Percentiles rank a stretch among this genome's conserved stretches.
These are phyloP conservation scores for Proctacanthus coquilletti DNA, from an alignment of 1,140 invertebrate species.

Conservation along the genomic window DNA sequence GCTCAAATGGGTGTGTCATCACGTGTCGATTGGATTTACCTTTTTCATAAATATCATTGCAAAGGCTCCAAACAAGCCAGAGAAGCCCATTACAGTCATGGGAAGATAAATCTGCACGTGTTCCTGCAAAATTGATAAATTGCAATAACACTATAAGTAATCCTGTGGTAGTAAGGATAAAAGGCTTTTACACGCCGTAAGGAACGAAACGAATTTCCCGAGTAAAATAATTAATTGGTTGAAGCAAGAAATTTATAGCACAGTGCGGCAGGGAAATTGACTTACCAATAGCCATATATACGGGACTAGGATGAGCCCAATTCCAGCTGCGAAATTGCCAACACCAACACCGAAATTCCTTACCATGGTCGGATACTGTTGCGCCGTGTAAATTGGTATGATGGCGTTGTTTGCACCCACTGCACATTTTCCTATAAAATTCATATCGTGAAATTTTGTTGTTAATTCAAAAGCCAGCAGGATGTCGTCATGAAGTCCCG, in stretches of 20 bases:
- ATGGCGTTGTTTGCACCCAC: slow-evolving; percentile 53
- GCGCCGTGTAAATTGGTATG: slow-evolving; percentile 53
- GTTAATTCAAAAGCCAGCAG: too few relatives aligned
- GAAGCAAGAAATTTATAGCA: background rate
- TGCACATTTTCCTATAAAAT: slow-evolving; percentile 39
- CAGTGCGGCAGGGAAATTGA: too few relatives aligned
- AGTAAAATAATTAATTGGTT: background rate
- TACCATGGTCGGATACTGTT: slow-evolving; percentile 54
- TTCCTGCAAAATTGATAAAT: slow-evolving; percentile 14
- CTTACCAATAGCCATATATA: slow-evolving; percentile 55
- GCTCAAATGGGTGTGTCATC: too few relatives aligned
- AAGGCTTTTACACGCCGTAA: background rate
- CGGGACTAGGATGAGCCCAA: slow-evolving; percentile 49
- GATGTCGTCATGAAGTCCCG: too few relatives aligned
- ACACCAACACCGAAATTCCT: slow-evolving; percentile 55
- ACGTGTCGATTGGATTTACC: too few relatives aligned
- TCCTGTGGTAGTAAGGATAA: too few relatives aligned
- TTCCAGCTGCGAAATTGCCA: slow-evolving; percentile 51
- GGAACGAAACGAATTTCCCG: slow-evolving; percentile 1
- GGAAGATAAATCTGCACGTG: slow-evolving; percentile 37
- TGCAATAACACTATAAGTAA: too few relatives aligned
- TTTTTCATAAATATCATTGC: slow-evolving; percentile 37
- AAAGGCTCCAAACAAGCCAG: slow-evolving; percentile 42
- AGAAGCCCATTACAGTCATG: slow-evolving; percentile 41
- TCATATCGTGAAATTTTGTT: too few relatives aligned